phyloP scores from a whole-genome alignment of 1,140 invertebrate genomes.

The Teleogryllus occipitalis region DNA sequence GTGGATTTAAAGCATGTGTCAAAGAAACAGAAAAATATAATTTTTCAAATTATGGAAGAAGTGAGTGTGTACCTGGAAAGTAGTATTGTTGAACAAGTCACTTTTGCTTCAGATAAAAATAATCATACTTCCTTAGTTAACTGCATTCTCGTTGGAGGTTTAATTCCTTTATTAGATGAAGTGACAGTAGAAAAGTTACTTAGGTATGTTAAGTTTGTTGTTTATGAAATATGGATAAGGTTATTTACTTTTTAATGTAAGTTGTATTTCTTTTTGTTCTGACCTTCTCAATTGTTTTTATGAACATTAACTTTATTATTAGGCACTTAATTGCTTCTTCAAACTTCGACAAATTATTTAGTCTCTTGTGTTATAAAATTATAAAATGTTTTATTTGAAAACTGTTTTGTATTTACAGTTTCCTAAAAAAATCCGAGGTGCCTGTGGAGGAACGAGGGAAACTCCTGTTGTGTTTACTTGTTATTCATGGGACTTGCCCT shows the following conservation, averaged over 20 bases:
- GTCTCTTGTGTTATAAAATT: neutral
- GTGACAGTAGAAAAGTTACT: slow-evolving; percentile 15
- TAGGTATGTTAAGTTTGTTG: slow-evolving; percentile 7
- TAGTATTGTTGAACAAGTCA: slow-evolving; percentile 19
- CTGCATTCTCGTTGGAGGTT: slow-evolving; percentile 16
- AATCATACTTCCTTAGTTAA: slow-evolving; percentile 14
- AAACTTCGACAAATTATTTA: neutral
- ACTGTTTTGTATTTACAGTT: neutral
- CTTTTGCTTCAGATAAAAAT: slow-evolving; percentile 8
- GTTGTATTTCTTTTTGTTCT: neutral
- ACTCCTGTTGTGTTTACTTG: neutral
- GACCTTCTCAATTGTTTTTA: neutral
- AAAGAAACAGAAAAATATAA: slow-evolving; percentile 22
- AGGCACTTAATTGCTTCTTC: neutral
- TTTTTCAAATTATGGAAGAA: slow-evolving; percentile 24
- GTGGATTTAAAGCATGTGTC: slow-evolving; percentile 12
- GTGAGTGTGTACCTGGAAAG: slow-evolving; percentile 19
- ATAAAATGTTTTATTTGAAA: neutral
- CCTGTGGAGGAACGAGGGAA: neutral
- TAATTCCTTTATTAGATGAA: neutral
- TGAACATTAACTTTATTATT: neutral
- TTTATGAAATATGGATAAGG: neutral
- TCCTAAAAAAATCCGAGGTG: neutral
- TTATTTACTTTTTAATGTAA: neutral
- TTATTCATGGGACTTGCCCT: neutral